Evolutionary conservation across 2,113 vertebrate genomes (phyloP), one percentile per base, ranked within the genome.

Genomic region (Erinaceus europaeus): DNA sequence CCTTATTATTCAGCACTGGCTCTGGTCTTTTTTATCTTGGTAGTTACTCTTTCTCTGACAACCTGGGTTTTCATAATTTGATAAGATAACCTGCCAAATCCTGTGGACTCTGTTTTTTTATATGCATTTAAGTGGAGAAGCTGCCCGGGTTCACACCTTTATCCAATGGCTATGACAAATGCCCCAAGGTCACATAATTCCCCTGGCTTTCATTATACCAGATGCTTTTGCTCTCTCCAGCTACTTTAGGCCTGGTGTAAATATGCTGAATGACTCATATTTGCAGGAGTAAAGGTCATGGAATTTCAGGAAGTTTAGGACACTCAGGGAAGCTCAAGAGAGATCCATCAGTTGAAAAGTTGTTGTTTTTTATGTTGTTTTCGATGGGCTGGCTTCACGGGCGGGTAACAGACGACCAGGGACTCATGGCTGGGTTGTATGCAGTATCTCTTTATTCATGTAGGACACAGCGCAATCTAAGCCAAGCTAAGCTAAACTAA

Each of bases 241-340:
- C 15, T 48, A 86, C 44, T 86, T 40, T 29, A 64, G 32, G 17
- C 48, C 89, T 68, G 46, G 6, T 67, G 50, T 67, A 90, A 86
- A 88, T 52, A 46, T 50, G 25, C 13, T 76, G 62, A 76, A 57
- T 86, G 62, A 88, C 59, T 86, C 77, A 61, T 80, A 68, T 73
- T 72, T 92, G 57, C 18, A 90, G n/a, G 44, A 76, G 38, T 53
- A n/a, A 88, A 93, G 55, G 29, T 50, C 44, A 86, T 86, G 29
- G 71, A 65, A 75, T 67, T 86, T 72, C 77, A 75, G 55, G 68
- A 92, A 81, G 46, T 83, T n/a, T 64, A 68, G 57, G 62, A 73
- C 21, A 80, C 67, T 85, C 48, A 79, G 40, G 36, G 40, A 90
- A 72, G 46, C 71, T 86, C 25, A 67, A 42, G 52, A 88, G 34